Conservation (phyloP, 2,113 vertebrate genomes). For the Grus americana region DNA sequence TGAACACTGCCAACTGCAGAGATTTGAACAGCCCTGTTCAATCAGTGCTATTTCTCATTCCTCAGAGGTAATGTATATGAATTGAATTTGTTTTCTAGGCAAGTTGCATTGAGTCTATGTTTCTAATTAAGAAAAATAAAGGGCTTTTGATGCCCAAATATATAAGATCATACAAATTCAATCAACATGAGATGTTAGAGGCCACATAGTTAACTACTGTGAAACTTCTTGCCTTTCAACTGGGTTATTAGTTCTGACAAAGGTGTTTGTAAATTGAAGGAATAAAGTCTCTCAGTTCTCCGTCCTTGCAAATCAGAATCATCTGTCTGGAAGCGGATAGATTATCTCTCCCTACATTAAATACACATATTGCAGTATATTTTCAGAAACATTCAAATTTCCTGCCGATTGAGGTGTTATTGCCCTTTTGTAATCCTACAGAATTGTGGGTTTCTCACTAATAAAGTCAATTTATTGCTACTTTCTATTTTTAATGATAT, state of each 20-base stretch:
- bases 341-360: neutral
- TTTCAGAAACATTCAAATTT: neutral
- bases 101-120: slow-evolving; percentile 21
- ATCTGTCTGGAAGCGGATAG: neutral
- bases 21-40: slow-evolving; percentile 49
- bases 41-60: slow-evolving; percentile 35
- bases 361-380: neutral
- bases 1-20: slow-evolving; percentile 18
- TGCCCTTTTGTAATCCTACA: neutral
- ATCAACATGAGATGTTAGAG: neutral
- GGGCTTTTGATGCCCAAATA: neutral
- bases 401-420: neutral
- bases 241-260: slow-evolving; percentile 3
- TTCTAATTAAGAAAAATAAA: slow-evolving; percentile 55
- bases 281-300: neutral
- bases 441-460: neutral
- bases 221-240: neutral
- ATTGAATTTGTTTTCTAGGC: slow-evolving; percentile 35
- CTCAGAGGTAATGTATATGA: slow-evolving; percentile 27
- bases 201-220: neutral
- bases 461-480: neutral
- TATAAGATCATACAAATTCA: neutral
- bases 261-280: neutral
- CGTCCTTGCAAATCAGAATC: neutral
- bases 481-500: neutral